Evolutionary conservation across 2,888 invertebrate species (phyloP).

Genomic region (Zhuqinia jingwanae): DNA sequence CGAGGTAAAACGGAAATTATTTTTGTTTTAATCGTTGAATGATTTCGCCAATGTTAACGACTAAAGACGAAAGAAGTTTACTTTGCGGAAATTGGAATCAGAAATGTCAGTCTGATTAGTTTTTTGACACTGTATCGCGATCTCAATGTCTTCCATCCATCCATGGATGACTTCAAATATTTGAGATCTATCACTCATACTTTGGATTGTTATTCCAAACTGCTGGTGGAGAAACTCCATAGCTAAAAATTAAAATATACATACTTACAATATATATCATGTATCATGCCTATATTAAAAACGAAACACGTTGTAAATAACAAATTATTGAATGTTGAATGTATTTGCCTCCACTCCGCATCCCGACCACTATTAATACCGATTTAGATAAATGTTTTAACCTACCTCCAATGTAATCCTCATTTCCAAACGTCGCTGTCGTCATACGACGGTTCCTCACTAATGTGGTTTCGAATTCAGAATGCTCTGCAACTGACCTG

Average conservation of each 20-base stretch:
- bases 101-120: conserved; percentile 71
- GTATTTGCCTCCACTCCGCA: too few species aligned
- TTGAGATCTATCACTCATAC: conserved; percentile 67
- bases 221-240: conserved; percentile 67
- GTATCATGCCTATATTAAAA: too few species aligned
- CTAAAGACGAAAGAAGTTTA: conserved; percentile 20
- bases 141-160: conserved; percentile 63
- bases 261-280: not conserved
- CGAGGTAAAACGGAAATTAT: too few species aligned
- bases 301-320: too few species aligned
- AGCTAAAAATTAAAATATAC: conserved; percentile 25
- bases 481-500: conserved; percentile 19
- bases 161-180: conserved; percentile 73
- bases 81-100: conserved; percentile 63
- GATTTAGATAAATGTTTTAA: too few species aligned
- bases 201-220: conserved; percentile 69
- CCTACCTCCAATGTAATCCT: conserved; percentile 39
- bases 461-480: conserved; percentile 40
- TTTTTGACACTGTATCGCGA: conserved; percentile 46
- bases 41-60: not conserved
- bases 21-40: not conserved
- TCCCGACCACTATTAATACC: too few species aligned
- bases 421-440: not conserved
- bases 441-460: conserved; percentile 19
- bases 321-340: too few species aligned